A percentile compares a stretch with the other conserved stretches of the same genome.
Evolutionary conservation across 2,888 invertebrate genomes (phyloP).

Genomic region (Eutolmus rufibarbis): DNA sequence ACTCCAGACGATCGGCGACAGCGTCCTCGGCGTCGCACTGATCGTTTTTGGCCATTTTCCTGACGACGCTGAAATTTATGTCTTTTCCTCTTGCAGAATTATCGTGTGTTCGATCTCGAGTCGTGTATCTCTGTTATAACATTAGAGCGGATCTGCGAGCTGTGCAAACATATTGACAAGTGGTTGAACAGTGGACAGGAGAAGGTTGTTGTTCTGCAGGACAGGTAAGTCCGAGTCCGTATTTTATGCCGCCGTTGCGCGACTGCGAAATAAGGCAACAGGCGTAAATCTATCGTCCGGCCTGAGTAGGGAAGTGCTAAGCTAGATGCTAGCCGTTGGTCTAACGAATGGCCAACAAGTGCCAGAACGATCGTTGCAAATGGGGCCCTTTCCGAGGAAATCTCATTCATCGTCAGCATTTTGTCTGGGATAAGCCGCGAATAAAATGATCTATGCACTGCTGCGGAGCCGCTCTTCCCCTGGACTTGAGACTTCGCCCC

Average conservation of each 20-base stretch:
- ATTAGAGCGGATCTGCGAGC: conserved; percentile 85
- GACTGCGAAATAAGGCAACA: background rate
- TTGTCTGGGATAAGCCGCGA: background rate
- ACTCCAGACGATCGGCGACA: background rate
- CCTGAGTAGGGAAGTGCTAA: background rate
- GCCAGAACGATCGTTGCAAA: background rate
- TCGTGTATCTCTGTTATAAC: conserved; percentile 64
- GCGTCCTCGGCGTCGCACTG: background rate
- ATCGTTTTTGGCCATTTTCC: background rate
- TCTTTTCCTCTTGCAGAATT: conserved; percentile 50
- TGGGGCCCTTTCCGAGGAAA: background rate
- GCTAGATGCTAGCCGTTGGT: background rate
- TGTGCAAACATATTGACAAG: conserved; percentile 92
- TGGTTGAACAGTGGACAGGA: conserved; percentile 85
- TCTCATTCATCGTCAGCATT: background rate
- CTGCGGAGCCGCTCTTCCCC: background rate
- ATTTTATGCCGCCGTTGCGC: background rate
- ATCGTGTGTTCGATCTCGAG: conserved; percentile 53
- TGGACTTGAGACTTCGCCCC: background rate
- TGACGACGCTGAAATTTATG: conserved; percentile 24
- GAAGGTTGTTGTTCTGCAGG: conserved; percentile 87
- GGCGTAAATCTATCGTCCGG: background rate
- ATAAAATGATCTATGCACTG: background rate
- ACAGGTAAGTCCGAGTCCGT: conserved; percentile 69
- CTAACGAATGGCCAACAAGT: background rate